phyloP scores from a whole-genome alignment of 2,888 invertebrate species.

The Eledona agricola region DNA sequence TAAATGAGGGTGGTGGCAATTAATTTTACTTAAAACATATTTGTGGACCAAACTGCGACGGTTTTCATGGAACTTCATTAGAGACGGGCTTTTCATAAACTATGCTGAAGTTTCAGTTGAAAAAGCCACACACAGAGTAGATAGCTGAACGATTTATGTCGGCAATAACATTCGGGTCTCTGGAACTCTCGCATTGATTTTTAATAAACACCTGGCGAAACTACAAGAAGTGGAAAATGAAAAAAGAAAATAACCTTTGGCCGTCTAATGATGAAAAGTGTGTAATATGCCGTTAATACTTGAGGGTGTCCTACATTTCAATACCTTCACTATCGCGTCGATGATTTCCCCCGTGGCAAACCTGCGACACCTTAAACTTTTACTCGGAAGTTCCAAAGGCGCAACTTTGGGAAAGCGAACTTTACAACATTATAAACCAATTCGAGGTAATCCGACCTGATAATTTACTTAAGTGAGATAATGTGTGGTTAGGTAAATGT shows the following conservation, averaged over 20 bases:
- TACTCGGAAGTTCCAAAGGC: conserved; percentile 27
- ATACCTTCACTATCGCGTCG: conserved; percentile 50
- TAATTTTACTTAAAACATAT: conserved; percentile 31
- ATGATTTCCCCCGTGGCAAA: conserved; percentile 52
- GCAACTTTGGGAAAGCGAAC: conserved; percentile 13
- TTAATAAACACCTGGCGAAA: conserved; percentile 7
- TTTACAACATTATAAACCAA: conserved; percentile 27
- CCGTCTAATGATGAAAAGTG: conserved; percentile 45
- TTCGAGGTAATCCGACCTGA: conserved; percentile 4
- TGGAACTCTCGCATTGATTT: conserved; percentile 7
- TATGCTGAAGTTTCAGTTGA: conserved; percentile 2
- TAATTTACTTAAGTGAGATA: conserved; percentile 25
- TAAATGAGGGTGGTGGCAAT: conserved; percentile 19
- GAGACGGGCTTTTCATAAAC: conserved; percentile 1
- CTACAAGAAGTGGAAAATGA: neutral
- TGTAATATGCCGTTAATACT: conserved; percentile 50
- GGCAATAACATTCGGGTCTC: conserved; percentile 8
- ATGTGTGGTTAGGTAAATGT: conserved; percentile 21
- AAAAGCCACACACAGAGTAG: conserved; percentile 1
- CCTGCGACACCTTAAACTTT: conserved; percentile 41
- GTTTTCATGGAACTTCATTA: conserved; percentile 15
- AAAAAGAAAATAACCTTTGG: conserved; percentile 38
- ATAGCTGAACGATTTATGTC: too few relatives aligned
- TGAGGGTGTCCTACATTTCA: conserved; percentile 49
- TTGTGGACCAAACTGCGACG: conserved; percentile 16